Conservation (phyloP, 1,140 invertebrate species). For the Glossosoma conforme region DNA sequence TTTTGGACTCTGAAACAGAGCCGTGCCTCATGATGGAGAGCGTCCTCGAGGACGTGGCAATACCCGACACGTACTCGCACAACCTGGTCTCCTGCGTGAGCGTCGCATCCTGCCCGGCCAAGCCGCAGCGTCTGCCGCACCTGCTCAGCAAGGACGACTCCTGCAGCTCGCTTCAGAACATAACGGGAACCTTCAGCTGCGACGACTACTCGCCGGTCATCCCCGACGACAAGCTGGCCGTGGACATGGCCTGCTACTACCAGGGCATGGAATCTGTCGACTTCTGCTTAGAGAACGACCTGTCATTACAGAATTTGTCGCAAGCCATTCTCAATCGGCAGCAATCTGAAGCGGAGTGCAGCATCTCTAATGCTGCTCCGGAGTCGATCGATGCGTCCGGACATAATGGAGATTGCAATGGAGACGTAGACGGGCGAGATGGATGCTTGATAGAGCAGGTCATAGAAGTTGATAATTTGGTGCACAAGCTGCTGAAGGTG, state of each 20-base stretch:
- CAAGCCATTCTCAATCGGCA: conserved; percentile 59
- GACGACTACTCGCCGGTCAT: conserved; percentile 42
- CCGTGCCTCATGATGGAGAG: conserved; percentile 74
- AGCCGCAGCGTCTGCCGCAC: conserved; percentile 11
- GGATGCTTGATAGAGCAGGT: conserved; percentile 61
- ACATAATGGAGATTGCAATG: conserved; percentile 36
- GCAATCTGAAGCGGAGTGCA: conserved; percentile 49
- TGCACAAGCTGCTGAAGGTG: conserved; percentile 69
- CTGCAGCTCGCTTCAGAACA: conserved; percentile 27
- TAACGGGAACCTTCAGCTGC: conserved; percentile 40
- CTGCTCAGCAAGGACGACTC: conserved; percentile 34
- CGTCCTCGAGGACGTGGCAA: conserved; percentile 60
- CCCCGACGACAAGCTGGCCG: conserved; percentile 37
- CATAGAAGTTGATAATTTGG: conserved; percentile 67
- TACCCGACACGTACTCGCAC: conserved; percentile 61
- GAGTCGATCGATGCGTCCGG: conserved; percentile 39
- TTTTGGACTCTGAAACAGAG: conserved; percentile 73
- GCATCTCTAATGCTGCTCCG: conserved; percentile 32
- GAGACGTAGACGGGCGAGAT: conserved; percentile 7
- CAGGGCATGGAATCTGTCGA: conserved; percentile 32
- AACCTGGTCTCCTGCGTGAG: conserved; percentile 58
- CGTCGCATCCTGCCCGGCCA: conserved; percentile 34
- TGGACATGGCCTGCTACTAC: conserved; percentile 32
- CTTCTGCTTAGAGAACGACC: conserved; percentile 47
- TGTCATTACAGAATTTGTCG: conserved; percentile 62